A percentile compares a stretch with the other conserved stretches of the same genome.
phyloP scores from a whole-genome alignment of 2,797 vertebrate genomes.

The Premnoplex brunnescens region DNA sequence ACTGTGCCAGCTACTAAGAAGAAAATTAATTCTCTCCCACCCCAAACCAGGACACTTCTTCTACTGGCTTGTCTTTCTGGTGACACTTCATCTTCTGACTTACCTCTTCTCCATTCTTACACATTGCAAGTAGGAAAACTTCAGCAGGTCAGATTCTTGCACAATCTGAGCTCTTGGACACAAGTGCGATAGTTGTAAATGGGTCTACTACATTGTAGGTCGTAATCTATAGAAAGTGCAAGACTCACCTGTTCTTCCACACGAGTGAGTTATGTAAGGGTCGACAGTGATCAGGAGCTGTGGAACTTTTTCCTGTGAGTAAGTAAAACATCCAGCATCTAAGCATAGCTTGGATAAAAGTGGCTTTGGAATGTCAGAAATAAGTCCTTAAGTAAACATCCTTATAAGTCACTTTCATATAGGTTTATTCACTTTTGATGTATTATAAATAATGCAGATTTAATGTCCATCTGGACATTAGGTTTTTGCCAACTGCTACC shows the following conservation, averaged over 20 bases:
- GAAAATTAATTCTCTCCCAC: background rate
- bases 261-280: fast-evolving
- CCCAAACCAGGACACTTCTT: background rate
- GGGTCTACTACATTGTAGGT: background rate
- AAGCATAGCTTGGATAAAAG: background rate
- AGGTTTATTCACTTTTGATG: conserved; percentile 70
- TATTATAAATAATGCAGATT: conserved; percentile 73
- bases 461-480: conserved; percentile 75
- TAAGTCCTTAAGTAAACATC: conserved; percentile 49
- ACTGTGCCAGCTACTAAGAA: background rate
- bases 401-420: conserved; percentile 64
- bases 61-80: background rate
- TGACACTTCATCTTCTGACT: background rate
- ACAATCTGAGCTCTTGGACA: background rate
- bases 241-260: background rate
- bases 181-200: background rate
- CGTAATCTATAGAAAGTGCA: background rate
- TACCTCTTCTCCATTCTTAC: background rate
- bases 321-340: background rate
- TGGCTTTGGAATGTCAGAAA: conserved; percentile 24
- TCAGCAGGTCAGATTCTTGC: background rate
- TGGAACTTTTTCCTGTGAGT: background rate
- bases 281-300: background rate
- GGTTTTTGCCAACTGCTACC: conserved; percentile 72
- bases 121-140: background rate